Evolutionary conservation across 1,140 invertebrate genomes (phyloP).

Genomic region (Drosophila arawakana): DNA sequence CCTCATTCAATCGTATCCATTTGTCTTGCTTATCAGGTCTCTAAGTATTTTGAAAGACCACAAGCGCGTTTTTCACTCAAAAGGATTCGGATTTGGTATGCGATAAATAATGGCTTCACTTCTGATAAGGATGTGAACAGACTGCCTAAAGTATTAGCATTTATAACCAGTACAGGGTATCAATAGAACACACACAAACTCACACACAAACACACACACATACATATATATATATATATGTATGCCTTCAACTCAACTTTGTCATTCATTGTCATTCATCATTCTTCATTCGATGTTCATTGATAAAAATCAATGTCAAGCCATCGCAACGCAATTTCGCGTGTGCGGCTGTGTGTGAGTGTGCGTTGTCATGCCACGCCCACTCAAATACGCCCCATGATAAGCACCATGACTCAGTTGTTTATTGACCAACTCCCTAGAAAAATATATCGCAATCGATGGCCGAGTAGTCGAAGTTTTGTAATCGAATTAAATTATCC

Average conservation of each 20-base stretch:
- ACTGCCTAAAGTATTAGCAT: neutral
- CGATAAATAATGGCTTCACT: slow-evolving; percentile 8
- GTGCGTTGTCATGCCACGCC: slow-evolving; percentile 6
- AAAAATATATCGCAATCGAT: slow-evolving; percentile 17
- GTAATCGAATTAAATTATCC: slow-evolving; percentile 60
- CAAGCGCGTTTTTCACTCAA: neutral
- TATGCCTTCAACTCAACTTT: slow-evolving; percentile 42
- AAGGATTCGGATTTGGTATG: slow-evolving; percentile 2
- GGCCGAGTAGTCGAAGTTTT: slow-evolving; percentile 44
- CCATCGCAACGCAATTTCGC: neutral
- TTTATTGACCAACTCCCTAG: slow-evolving; percentile 1
- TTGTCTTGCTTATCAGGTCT: slow-evolving; percentile 6
- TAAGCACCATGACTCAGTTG: slow-evolving; percentile 18
- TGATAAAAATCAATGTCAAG: slow-evolving; percentile 67
- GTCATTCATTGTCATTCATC: slow-evolving; percentile 49
- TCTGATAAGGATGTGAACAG: slow-evolving; percentile 1
- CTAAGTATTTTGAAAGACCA: neutral
- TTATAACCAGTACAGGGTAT: slow-evolving; percentile 11
- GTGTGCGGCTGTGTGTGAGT: neutral
- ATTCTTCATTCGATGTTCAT: slow-evolving; percentile 58
- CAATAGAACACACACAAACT: slow-evolving; percentile 4
- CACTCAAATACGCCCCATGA: slow-evolving; percentile 6
- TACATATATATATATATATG: neutral
- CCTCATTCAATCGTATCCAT: neutral
- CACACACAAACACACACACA: neutral